Base-by-base conservation (phyloP, 2,888 invertebrate genomes). In the Muscina levida region DNA sequence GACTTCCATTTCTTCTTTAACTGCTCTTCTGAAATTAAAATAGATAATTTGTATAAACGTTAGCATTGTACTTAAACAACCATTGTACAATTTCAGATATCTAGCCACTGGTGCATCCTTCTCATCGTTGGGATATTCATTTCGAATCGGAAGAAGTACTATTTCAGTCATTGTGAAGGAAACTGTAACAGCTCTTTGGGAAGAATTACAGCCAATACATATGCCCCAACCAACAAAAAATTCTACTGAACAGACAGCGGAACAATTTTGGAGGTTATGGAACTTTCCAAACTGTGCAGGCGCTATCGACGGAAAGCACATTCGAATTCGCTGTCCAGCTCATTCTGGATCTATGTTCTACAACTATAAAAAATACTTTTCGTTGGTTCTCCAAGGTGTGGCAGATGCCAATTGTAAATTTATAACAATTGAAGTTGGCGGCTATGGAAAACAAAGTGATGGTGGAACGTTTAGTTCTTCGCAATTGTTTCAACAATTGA, bases 351-450 rank as follows among this genome's bases (percentile, higher is more conserved):
- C 85, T 1, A 68, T 83, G 56, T 87, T 74, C 82, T 86, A 78
- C 72, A 88, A 88, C 82, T 87, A 87, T 82, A 87, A 88, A 62
- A 5, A 68, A 22, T 59, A 62, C n/a, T n/a, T n/a, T n/a, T 17
- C 51, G 59, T 73, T 66, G 0, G 57, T 59, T n/a, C n/a, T n/a
- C n/a, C n/a, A n/a, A n/a, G n/a, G 65, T 10, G 59, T 73, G 37
- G 26, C 62, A 17, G 74, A 77, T 68, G 65, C 67, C 17, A 42
- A 71, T n/a, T 72, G 66, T 6, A 70, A 66, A 74, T 81, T 67
- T 72, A 31, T 68, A 46, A 24, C 57, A 53, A 56, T 70, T 72
- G 31, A 31, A 31, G n/a, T n/a, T n/a, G n/a, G n/a, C n/a, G n/a
- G n/a, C n/a, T 31, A 74, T 39, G 75, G 81, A 11, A 77, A 73